Evolutionary conservation across 2,888 invertebrate species (phyloP), one percentile per base, ranked within the genome.

Genomic region (Idaea biselata): DNA sequence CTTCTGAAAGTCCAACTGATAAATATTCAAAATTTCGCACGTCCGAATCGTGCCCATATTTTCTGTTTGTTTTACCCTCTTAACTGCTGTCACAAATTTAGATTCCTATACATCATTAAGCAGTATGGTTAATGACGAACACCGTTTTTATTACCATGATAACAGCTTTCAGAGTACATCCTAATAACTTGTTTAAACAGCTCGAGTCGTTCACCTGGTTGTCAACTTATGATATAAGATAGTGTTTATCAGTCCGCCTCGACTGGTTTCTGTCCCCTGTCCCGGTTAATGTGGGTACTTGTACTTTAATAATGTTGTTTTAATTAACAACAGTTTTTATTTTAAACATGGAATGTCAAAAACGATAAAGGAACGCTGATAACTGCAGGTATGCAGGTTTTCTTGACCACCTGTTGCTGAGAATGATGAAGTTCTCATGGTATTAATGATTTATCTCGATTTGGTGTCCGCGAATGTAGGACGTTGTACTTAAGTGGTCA

Each of bases 121-220:
- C 8, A 11, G 44, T 14, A 44, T 44, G 44, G 14, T 44, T 44
- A 44, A 44, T 44, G 11, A 14, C 44, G 1, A 8, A 7, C 44
- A 73, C 73, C 75, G 76, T 84, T 84, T 82, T 80, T 25, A 80
- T 83, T 80, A 75, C 72, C 14, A 1, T 70, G 83, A 83, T 87
- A 83, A 74, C 74, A 71, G 14, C 44, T 8, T 44, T 44, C 44
- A 8, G 44, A 44, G 44, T 44, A 60, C 68, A 70, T 64, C 77
- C 78, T 81, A 82, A 82, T 79, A 76, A 80, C 73, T 81, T 78
- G 78, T 77, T 75, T 75, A 80, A 82, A 84, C 81, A 82, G 71
- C 71, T 73, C 75, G 77, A 84, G 81, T 86, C 84, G 77, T 82
- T 85, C 84, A 88, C 89, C 86, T 87, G 84, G 75, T 63, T 78